Percentiles rank a stretch among this genome's conserved stretches.
Evolutionary conservation across 2,888 invertebrate species (phyloP).

Genomic region (Apotomis turbidana): DNA sequence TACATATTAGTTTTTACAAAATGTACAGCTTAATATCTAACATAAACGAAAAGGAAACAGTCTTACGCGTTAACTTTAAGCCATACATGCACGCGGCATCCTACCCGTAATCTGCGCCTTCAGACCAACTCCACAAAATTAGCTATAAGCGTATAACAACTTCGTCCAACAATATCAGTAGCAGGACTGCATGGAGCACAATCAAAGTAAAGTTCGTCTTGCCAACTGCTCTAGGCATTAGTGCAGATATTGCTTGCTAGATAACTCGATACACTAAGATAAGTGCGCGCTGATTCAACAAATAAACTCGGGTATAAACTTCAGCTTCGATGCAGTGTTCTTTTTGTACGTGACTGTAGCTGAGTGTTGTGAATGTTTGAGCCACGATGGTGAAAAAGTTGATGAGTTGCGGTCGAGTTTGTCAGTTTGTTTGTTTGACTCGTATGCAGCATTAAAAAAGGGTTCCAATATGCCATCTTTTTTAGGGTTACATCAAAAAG

Average conservation of each 20-base stretch:
- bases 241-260: conserved; percentile 43
- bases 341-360: neutral
- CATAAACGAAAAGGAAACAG: neutral
- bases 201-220: conserved; percentile 46
- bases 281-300: conserved; percentile 8
- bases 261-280: conserved; percentile 12
- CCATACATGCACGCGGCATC: neutral
- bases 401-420: neutral
- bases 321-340: conserved; percentile 3
- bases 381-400: neutral
- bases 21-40: neutral
- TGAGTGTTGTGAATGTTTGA: conserved; percentile 1
- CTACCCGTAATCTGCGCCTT: neutral
- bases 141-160: conserved; percentile 21
- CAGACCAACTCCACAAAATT: neutral
- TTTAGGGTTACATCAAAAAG: too few relatives aligned
- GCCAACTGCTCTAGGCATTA: conserved; percentile 43
- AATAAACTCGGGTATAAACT: conserved; percentile 7
- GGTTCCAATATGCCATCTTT: too few relatives aligned
- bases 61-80: neutral
- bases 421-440: neutral
- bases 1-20: too few relatives aligned
- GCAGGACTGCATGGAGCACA: conserved; percentile 39
- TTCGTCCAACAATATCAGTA: conserved; percentile 28
- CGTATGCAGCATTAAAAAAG: too few relatives aligned